Evolutionary conservation across 2,113 vertebrate species (phyloP).

Genomic region (Haemorhous mexicanus): DNA sequence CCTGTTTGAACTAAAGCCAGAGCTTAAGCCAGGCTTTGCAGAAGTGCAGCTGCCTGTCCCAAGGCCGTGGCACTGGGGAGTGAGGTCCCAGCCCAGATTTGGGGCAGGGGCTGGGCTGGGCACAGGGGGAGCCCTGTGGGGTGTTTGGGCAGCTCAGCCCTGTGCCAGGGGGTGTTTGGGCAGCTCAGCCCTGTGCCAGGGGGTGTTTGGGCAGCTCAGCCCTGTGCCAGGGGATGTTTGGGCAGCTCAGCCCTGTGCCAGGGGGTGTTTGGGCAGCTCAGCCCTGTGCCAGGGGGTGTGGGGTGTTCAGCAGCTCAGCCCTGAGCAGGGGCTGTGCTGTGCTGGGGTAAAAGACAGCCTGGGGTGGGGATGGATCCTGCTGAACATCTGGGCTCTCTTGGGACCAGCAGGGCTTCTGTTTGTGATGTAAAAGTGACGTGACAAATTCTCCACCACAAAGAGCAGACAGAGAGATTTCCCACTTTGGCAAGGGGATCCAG

Average conservation of each 20-base stretch:
- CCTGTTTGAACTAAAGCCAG: background rate
- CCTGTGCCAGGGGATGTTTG: background rate
- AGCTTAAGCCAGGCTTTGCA: background rate
- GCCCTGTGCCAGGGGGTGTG: too few relatives aligned
- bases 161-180: background rate
- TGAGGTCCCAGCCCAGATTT: background rate
- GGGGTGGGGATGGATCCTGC: background rate
- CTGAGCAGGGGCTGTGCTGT: background rate
- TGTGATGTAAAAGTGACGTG: background rate
- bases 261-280: too few relatives aligned
- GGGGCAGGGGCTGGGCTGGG: rapidly evolving
- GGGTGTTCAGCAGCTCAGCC: background rate
- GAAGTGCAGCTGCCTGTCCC: background rate
- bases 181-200: background rate
- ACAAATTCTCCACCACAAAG: background rate
- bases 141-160: background rate
- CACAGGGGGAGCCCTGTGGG: rapidly evolving
- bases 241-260: background rate
- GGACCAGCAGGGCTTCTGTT: background rate
- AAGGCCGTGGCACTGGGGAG: rapidly evolving
- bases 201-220: background rate
- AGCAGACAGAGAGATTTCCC: background rate
- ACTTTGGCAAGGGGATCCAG: background rate
- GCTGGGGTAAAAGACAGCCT: background rate
- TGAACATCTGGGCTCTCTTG: background rate